Conservation (phyloP, 2,888 invertebrate genomes). For the Agriopis marginaria region DNA sequence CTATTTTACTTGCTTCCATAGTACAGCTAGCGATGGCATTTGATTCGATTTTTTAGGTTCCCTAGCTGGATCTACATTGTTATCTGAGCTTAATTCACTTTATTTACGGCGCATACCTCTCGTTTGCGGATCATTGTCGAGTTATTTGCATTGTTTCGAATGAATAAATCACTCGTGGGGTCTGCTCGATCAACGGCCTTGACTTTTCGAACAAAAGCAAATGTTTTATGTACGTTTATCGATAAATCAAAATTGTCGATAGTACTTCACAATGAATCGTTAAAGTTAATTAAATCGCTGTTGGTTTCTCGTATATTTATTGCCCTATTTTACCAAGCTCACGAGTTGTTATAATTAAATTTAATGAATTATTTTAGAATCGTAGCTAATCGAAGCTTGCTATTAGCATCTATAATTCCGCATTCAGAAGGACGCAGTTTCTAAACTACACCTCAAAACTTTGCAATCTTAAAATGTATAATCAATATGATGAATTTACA, state of each 20-base stretch:
- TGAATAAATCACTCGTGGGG: slow-evolving; percentile 53
- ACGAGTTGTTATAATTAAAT: slow-evolving; percentile 58
- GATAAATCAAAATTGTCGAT: slow-evolving; percentile 65
- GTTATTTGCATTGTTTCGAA: slow-evolving; percentile 54
- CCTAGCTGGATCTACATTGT: slow-evolving; percentile 33
- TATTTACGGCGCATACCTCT: slow-evolving; percentile 40
- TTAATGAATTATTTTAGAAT: slow-evolving; percentile 47
- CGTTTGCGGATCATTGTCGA: slow-evolving; percentile 52
- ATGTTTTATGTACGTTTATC: slow-evolving; percentile 56
- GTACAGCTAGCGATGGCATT: background rate
- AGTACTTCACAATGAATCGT: slow-evolving; percentile 61
- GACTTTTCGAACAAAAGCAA: slow-evolving; percentile 67
- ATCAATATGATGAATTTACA: no score
- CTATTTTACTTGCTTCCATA: background rate
- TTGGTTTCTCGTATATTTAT: slow-evolving; percentile 52
- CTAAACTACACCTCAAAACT: no score
- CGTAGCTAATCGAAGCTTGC: slow-evolving; percentile 1
- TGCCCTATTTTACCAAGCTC: slow-evolving; percentile 50
- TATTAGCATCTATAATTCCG: background rate
- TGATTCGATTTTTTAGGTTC: background rate
- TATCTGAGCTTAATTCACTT: slow-evolving; percentile 33
- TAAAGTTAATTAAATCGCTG: slow-evolving; percentile 59
- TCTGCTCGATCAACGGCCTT: slow-evolving; percentile 55
- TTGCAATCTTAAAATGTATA: no score
- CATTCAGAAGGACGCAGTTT: no score